phyloP scores from a whole-genome alignment of 2,113 vertebrate genomes.

The Chloebia gouldiae region DNA sequence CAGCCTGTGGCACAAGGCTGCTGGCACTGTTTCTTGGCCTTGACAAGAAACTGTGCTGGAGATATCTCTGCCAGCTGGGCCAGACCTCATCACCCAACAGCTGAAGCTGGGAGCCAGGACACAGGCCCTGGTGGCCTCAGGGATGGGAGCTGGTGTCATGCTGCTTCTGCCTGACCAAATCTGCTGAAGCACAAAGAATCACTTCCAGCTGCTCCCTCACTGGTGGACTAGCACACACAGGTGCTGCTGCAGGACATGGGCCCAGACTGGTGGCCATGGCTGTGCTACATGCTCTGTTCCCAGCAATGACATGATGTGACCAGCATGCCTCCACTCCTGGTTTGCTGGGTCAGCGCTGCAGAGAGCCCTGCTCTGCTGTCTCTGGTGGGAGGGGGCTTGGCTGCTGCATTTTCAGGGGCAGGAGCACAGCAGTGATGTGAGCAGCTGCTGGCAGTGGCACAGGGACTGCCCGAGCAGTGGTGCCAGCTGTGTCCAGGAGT shows the following conservation, averaged over 20 bases:
- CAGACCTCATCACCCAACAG: background rate
- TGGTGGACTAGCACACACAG: rapidly evolving
- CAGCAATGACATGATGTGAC: rapidly evolving
- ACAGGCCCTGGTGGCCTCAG: rapidly evolving
- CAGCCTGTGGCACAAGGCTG: background rate
- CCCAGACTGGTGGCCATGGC: background rate
- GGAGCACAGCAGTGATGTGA: background rate
- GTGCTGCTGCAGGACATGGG: background rate
- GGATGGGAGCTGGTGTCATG: background rate
- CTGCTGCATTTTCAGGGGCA: background rate
- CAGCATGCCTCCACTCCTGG: rapidly evolving
- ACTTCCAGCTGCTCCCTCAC: background rate
- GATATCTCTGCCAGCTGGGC: background rate
- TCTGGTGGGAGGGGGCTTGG: background rate
- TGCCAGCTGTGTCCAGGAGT: background rate
- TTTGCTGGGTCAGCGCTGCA: rapidly evolving
- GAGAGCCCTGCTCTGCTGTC: background rate
- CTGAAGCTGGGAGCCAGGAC: background rate
- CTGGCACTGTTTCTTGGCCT: background rate
- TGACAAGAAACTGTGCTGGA: background rate
- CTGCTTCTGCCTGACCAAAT: background rate
- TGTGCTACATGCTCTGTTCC: rapidly evolving
- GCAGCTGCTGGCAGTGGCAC: background rate
- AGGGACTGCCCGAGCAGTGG: background rate
- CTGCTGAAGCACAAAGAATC: background rate